Conservation (phyloP, 1,140 invertebrate genomes). For the Phocides pigmalion region DNA sequence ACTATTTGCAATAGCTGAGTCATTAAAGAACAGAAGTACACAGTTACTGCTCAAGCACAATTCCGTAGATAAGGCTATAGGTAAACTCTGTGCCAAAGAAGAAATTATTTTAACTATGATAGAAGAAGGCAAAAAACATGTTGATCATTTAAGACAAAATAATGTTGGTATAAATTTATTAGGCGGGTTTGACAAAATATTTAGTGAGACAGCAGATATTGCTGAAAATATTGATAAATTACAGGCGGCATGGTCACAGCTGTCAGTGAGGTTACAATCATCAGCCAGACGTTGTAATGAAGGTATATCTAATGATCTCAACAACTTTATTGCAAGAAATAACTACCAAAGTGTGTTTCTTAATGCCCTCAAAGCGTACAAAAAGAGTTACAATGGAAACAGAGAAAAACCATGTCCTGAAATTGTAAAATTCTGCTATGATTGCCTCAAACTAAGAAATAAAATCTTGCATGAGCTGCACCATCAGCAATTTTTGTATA, state of each 20-base stretch:
- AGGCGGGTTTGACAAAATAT: conserved; percentile 69
- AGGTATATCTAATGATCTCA: conserved; percentile 62
- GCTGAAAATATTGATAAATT: conserved; percentile 68
- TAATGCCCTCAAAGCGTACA: conserved; percentile 65
- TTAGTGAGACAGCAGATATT: conserved; percentile 63
- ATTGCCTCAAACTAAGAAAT: conserved; percentile 74
- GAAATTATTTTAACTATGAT: conserved; percentile 64
- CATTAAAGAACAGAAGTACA: conserved; percentile 71
- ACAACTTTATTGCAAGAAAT: conserved; percentile 66
- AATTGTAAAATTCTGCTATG: conserved; percentile 71
- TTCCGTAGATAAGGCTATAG: conserved; percentile 71
- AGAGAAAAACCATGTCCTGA: conserved; percentile 68
- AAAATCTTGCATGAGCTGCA: conserved; percentile 69
- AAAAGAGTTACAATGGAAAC: conserved; percentile 60
- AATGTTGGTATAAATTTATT: conserved; percentile 59
- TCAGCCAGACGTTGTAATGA: conserved; percentile 74
- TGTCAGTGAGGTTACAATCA: conserved; percentile 71
- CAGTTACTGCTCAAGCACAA: conserved; percentile 71
- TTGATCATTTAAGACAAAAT: conserved; percentile 59
- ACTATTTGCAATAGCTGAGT: conserved; percentile 69
- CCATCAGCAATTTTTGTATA: conserved; percentile 68
- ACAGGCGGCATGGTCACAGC: conserved; percentile 66
- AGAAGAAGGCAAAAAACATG: conserved; percentile 61
- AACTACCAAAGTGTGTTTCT: conserved; percentile 64
- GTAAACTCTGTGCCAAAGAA: conserved; percentile 68